Conservation (phyloP, 2,888 invertebrate species). For the Cryptocephalus primarius region DNA sequence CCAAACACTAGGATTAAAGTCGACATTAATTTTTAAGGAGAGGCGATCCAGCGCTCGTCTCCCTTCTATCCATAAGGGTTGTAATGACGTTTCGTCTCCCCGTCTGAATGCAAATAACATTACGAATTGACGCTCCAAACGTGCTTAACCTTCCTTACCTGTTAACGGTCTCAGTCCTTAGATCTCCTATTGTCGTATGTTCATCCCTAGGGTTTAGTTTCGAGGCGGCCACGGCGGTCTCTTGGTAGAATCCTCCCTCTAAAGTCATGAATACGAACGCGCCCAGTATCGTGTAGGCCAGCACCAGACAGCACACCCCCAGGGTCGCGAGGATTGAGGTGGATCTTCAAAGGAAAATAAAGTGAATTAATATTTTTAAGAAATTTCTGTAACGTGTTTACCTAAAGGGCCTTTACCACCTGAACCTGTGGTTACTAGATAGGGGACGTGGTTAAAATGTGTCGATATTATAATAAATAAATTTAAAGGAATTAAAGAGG, state of each 20-base stretch:
- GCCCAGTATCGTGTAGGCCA: conserved; percentile 85
- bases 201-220: conserved; percentile 45
- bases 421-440: too few species aligned
- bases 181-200: conserved; percentile 35
- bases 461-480: too few species aligned
- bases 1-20: too few species aligned
- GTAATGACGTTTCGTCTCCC: too few species aligned
- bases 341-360: conserved; percentile 12
- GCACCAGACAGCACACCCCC: conserved; percentile 70
- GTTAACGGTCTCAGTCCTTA: conserved; percentile 65
- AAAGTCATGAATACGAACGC: conserved; percentile 83
- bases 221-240: conserved; percentile 54
- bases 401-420: too few species aligned
- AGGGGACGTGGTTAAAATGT: too few species aligned
- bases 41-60: too few species aligned
- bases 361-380: too few species aligned
- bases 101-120: background rate
- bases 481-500: too few species aligned
- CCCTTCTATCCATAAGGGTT: too few species aligned
- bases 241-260: conserved; percentile 50
- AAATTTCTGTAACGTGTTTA: too few species aligned
- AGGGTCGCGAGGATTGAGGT: conserved; percentile 66
- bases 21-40: too few species aligned
- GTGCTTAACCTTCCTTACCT: conserved; percentile 2
- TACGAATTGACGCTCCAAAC: background rate